phyloP scores from a whole-genome alignment of 2,797 vertebrate genomes.

The Hydrolagus colliei region DNA sequence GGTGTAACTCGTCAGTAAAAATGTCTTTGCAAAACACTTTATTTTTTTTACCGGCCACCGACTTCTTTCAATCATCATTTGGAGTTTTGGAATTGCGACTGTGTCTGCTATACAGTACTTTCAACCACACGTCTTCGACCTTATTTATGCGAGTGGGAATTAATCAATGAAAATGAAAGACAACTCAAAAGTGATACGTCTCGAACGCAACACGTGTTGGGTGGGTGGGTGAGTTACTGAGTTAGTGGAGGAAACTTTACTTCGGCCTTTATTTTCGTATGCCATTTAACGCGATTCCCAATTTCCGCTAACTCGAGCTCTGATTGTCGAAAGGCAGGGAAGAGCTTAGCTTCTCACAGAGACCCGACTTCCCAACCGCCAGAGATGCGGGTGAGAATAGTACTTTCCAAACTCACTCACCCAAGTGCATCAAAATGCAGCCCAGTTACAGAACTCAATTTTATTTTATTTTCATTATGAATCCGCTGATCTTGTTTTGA shows the following conservation, averaged over 20 bases:
- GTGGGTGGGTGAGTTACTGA: too few species aligned
- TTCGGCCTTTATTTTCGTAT: neutral
- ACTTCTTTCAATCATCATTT: neutral
- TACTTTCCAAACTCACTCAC: slow-evolving; percentile 58
- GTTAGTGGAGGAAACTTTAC: neutral
- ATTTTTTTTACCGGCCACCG: neutral
- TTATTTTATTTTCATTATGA: slow-evolving; percentile 61
- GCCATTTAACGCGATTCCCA: slow-evolving; percentile 42
- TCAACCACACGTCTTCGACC: neutral
- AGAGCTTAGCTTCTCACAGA: slow-evolving; percentile 58
- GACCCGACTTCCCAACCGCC: slow-evolving; percentile 64
- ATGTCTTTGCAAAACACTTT: neutral
- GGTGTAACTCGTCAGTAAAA: neutral
- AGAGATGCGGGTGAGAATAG: slow-evolving; percentile 62
- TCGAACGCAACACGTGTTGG: slow-evolving; percentile 7
- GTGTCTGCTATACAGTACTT: neutral
- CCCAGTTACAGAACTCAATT: slow-evolving; percentile 59
- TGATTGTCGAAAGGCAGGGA: slow-evolving; percentile 57
- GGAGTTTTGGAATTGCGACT: neutral
- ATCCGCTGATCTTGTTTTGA: slow-evolving; percentile 90
- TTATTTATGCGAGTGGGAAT: neutral
- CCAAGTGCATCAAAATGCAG: slow-evolving; percentile 69
- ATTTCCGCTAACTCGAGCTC: slow-evolving; percentile 48
- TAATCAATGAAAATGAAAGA: neutral
- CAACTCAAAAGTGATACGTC: neutral